Evolutionary conservation across 1,140 invertebrate species (phyloP).

Genomic region (Psilanteris sp.): DNA sequence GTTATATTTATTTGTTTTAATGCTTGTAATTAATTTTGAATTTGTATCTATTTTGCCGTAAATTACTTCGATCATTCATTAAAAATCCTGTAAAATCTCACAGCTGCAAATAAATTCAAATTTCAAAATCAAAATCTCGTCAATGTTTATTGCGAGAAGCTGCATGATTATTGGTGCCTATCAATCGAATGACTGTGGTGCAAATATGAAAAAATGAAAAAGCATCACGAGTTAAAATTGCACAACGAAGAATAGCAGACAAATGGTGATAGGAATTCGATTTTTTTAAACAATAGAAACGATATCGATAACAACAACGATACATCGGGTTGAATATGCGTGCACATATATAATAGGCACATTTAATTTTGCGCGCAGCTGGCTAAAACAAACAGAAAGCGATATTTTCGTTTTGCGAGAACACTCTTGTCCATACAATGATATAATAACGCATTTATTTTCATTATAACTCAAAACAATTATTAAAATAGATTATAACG

Average conservation of each 20-base stretch:
- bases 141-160: slow-evolving; percentile 3
- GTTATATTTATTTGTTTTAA: too few relatives aligned
- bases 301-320: slow-evolving; percentile 35
- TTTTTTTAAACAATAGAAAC: slow-evolving; percentile 17
- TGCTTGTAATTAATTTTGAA: too few relatives aligned
- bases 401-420: slow-evolving; percentile 22
- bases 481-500: too few relatives aligned
- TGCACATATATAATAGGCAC: slow-evolving; percentile 49
- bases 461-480: too few relatives aligned
- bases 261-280: slow-evolving; percentile 6
- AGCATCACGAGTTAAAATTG: slow-evolving; percentile 27
- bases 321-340: slow-evolving; percentile 30
- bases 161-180: background rate
- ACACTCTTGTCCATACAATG: too few relatives aligned
- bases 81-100: too few relatives aligned
- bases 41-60: too few relatives aligned
- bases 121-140: too few relatives aligned
- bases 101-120: too few relatives aligned
- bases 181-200: slow-evolving; percentile 6
- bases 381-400: slow-evolving; percentile 49
- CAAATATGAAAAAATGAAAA: slow-evolving; percentile 23
- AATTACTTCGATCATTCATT: too few relatives aligned
- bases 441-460: slow-evolving; percentile 4
- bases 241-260: slow-evolving; percentile 19
- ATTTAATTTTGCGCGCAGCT: slow-evolving; percentile 19